These are phyloP conservation scores for Monoplex corrugatus DNA, from an alignment of 2,888 invertebrate genomes.

Conservation along the genomic window DNA sequence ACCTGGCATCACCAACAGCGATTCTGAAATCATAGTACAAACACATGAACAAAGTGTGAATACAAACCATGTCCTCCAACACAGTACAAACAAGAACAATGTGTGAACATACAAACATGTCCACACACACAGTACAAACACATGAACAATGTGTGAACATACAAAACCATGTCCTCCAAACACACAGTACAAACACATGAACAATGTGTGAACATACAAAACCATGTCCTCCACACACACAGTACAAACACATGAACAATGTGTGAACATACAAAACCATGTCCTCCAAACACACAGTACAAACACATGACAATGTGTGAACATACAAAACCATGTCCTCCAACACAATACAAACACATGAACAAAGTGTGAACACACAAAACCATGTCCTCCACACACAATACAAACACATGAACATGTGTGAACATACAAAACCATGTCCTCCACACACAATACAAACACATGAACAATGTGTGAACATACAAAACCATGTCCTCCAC, in stretches of 20 bases:
- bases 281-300: background rate
- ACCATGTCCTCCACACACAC: background rate
- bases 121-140: background rate
- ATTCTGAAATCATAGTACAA: constrained; percentile 46
- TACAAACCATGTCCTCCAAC: background rate
- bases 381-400: background rate
- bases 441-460: background rate
- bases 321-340: background rate
- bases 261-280: background rate
- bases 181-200: background rate
- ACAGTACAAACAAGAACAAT: background rate
- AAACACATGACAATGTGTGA: too few species aligned
- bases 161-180: background rate
- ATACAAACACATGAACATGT: background rate
- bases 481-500: background rate
- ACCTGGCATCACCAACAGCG: constrained; percentile 54
- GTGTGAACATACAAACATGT: background rate
- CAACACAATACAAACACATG: too few species aligned
- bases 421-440: background rate
- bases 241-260: too few species aligned
- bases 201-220: background rate
- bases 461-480: background rate
- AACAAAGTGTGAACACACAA: background rate
- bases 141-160: too few species aligned
- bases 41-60: background rate